Percentiles rank a stretch among this genome's conserved stretches.
Evolutionary conservation across 2,797 vertebrate genomes (phyloP).

Genomic region (Acanthurus tractus): DNA sequence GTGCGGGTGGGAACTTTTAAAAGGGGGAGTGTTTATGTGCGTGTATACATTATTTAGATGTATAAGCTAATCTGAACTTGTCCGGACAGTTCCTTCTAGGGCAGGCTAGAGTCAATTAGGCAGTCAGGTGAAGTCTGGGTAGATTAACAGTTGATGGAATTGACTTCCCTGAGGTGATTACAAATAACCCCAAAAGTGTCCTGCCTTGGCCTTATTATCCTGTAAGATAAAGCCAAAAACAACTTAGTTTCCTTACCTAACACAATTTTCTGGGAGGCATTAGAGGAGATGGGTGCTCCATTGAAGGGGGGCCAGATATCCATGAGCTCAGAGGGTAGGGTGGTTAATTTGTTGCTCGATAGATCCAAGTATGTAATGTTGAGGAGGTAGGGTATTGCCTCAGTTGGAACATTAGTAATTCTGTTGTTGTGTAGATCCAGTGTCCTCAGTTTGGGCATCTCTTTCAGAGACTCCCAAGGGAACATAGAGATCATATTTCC

Average conservation of each 20-base stretch:
- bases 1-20: too few species aligned
- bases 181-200: conserved; percentile 29
- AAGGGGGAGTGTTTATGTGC: too few species aligned
- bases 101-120: conserved; percentile 19
- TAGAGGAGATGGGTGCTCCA: conserved; percentile 68
- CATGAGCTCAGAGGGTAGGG: conserved; percentile 92
- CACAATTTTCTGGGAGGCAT: conserved; percentile 87
- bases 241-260: conserved; percentile 87
- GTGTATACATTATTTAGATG: too few species aligned
- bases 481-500: conserved; percentile 93
- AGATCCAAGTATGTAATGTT: conserved; percentile 95
- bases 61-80: conserved; percentile 49
- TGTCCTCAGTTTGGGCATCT: conserved; percentile 91
- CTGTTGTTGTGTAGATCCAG: conserved; percentile 96
- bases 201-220: conserved; percentile 22
- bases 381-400: conserved; percentile 87
- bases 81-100: conserved; percentile 1
- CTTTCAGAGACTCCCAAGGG: conserved; percentile 93
- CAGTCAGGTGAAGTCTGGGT: conserved; percentile 2
- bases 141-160: conserved; percentile 35
- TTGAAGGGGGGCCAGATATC: conserved; percentile 94
- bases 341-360: conserved; percentile 94
- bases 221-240: conserved; percentile 17
- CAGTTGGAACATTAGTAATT: conserved; percentile 85
- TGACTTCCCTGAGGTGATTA: conserved; percentile 39